Conservation (phyloP, 2,888 invertebrate species). For the Eulithis prunata region DNA sequence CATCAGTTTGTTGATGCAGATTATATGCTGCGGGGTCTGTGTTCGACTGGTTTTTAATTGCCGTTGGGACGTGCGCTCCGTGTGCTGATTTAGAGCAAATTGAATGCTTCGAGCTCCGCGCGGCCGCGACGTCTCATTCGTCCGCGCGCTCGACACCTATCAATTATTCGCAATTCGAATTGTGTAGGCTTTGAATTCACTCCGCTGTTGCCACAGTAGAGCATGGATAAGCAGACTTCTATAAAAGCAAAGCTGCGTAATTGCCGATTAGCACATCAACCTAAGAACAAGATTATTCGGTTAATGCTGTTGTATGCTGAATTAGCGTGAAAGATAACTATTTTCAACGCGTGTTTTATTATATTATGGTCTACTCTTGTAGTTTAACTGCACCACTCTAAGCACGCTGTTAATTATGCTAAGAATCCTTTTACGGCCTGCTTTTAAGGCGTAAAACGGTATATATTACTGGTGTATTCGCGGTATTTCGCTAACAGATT, state of each 20-base stretch:
- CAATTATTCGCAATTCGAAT: slow-evolving; percentile 64
- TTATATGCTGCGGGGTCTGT: slow-evolving; percentile 63
- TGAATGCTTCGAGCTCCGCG: slow-evolving; percentile 66
- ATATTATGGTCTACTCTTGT: slow-evolving; percentile 7
- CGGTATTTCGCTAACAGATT: slow-evolving; percentile 42
- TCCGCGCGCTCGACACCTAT: slow-evolving; percentile 59
- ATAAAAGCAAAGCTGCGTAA: not conserved
- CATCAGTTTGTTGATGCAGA: slow-evolving; percentile 63
- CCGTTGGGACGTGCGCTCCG: slow-evolving; percentile 53
- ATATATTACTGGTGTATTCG: slow-evolving; percentile 48
- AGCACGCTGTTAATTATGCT: slow-evolving; percentile 54
- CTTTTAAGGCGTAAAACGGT: slow-evolving; percentile 47
- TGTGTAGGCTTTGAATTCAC: slow-evolving; percentile 53
- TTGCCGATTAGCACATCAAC: slow-evolving; percentile 1
- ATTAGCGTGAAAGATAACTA: not conserved
- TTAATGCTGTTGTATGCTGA: not conserved
- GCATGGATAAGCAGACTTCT: slow-evolving; percentile 1
- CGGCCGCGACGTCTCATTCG: slow-evolving; percentile 63
- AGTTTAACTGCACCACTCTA: slow-evolving; percentile 37
- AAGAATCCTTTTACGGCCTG: slow-evolving; percentile 52
- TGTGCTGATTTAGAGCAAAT: slow-evolving; percentile 73
- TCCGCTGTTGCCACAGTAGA: slow-evolving; percentile 31
- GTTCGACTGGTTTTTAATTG: slow-evolving; percentile 71
- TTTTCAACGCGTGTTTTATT: slow-evolving; percentile 2
- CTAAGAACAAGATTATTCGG: not conserved